Percentiles rank a stretch among this genome's conserved stretches.
These are phyloP conservation scores for Drosophila bifasciata DNA, from an alignment of 1,140 invertebrate genomes.

Conservation along the genomic window DNA sequence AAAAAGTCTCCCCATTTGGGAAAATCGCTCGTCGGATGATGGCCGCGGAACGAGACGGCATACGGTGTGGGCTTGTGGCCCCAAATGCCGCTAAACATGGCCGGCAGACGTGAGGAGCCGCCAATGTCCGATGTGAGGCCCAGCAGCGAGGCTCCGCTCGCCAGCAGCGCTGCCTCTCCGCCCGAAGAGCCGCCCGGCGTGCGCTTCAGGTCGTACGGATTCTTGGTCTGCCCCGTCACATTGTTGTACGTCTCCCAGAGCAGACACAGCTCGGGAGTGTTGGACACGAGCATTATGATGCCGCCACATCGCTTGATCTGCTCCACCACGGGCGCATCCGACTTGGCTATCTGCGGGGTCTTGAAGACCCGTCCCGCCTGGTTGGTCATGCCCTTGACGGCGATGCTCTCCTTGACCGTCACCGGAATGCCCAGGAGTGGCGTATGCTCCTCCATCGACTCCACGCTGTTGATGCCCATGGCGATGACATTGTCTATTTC, in stretches of 20 bases:
- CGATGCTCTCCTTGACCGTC: constrained; percentile 89
- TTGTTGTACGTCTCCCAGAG: constrained; percentile 96
- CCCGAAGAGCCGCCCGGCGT: constrained; percentile 91
- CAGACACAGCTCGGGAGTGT: constrained; percentile 95
- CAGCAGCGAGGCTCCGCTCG: constrained; percentile 90
- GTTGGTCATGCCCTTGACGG: constrained; percentile 87
- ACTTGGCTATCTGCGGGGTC: constrained; percentile 86
- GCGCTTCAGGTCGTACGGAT: constrained; percentile 93
- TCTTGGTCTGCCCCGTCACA: constrained; percentile 93
- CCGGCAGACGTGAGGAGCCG: constrained; percentile 93
- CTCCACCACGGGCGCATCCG: constrained; percentile 90
- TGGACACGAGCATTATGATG: constrained; percentile 93
- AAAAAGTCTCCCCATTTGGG: constrained; percentile 87
- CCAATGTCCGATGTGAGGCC: constrained; percentile 94
- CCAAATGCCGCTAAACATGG: constrained; percentile 94
- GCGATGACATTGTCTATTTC: constrained; percentile 85
- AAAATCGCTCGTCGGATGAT: constrained; percentile 85
- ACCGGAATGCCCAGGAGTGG: constrained; percentile 89
- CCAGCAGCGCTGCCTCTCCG: constrained; percentile 89
- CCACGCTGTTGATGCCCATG: constrained; percentile 80
- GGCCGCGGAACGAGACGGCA: constrained; percentile 86
- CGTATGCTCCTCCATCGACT: constrained; percentile 85
- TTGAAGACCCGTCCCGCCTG: constrained; percentile 85
- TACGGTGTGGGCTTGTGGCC: constrained; percentile 92
- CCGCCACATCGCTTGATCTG: constrained; percentile 91